These are phyloP conservation scores for Carassius carassius DNA, from an alignment of 2,113 vertebrate species.

Conservation along the genomic window DNA sequence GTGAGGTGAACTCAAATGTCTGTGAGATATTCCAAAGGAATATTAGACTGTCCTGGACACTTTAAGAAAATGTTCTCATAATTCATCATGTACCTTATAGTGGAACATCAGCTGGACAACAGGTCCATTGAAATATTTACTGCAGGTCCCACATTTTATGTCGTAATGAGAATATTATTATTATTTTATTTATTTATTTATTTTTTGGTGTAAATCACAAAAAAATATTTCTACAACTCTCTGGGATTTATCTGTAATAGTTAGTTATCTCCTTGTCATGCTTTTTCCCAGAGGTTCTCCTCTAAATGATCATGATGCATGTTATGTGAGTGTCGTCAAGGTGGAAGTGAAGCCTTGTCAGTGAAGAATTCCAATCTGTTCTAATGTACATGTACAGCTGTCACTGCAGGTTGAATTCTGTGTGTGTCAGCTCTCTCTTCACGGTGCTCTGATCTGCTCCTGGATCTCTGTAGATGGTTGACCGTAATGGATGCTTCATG, in stretches of 20 bases:
- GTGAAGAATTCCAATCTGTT: conserved; percentile 46
- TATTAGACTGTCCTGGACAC: not conserved
- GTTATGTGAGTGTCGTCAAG: conserved; percentile 61
- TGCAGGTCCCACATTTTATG: not conserved
- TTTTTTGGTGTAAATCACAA: not conserved
- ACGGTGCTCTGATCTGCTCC: conserved; percentile 21
- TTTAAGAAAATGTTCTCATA: not conserved
- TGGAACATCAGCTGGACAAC: not conserved
- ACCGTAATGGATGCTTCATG: conserved; percentile 13
- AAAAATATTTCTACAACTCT: not conserved
- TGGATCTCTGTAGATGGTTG: conserved; percentile 21
- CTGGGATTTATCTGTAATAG: conserved; percentile 22
- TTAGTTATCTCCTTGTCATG: conserved; percentile 41
- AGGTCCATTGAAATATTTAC: no score
- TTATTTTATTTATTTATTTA: no score
- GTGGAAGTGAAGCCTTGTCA: conserved; percentile 54
- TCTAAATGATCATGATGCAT: conserved; percentile 58
- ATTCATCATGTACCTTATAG: not conserved
- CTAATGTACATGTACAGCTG: conserved; percentile 37
- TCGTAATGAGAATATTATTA: not conserved
- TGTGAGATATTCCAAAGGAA: not conserved
- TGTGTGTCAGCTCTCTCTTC: conserved; percentile 14
- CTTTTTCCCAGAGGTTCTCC: conserved; percentile 41
- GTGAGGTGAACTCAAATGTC: not conserved
- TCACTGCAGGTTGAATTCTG: conserved; percentile 23